Percentiles rank a stretch among this genome's conserved stretches.
These are phyloP conservation scores for Stomorhina lunata DNA, from an alignment of 2,888 invertebrate genomes.

Conservation along the genomic window DNA sequence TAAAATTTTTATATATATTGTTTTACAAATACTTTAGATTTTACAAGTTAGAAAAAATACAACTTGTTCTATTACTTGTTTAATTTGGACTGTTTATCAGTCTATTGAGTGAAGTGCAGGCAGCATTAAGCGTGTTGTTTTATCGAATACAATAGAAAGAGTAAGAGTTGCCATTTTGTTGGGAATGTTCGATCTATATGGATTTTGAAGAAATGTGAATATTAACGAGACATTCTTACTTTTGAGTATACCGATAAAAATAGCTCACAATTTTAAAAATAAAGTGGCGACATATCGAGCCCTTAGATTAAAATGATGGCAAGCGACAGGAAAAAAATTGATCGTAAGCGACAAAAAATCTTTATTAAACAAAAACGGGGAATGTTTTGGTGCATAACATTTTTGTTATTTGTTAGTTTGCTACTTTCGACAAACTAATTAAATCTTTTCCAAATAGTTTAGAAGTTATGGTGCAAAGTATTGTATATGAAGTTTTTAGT, in stretches of 20 bases:
- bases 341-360: no score
- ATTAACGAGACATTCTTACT: background rate
- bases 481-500: no score
- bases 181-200: background rate
- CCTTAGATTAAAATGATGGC: no score
- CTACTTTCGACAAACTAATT: no score
- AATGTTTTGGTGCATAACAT: no score
- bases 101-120: background rate
- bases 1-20: background rate
- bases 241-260: background rate
- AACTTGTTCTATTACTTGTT: background rate
- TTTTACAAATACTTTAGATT: background rate
- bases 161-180: constrained; percentile 25
- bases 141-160: background rate
- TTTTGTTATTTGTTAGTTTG: no score
- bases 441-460: no score
- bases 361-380: no score
- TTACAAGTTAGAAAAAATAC: background rate
- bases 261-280: no score
- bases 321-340: no score
- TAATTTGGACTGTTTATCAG: background rate
- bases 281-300: no score
- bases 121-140: background rate
- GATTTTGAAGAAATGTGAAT: background rate
- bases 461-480: no score